A percentile compares a stretch with the other conserved stretches of the same genome.
Evolutionary conservation across 2,113 vertebrate genomes (phyloP).

Genomic region (Sylvicapra grimmia): DNA sequence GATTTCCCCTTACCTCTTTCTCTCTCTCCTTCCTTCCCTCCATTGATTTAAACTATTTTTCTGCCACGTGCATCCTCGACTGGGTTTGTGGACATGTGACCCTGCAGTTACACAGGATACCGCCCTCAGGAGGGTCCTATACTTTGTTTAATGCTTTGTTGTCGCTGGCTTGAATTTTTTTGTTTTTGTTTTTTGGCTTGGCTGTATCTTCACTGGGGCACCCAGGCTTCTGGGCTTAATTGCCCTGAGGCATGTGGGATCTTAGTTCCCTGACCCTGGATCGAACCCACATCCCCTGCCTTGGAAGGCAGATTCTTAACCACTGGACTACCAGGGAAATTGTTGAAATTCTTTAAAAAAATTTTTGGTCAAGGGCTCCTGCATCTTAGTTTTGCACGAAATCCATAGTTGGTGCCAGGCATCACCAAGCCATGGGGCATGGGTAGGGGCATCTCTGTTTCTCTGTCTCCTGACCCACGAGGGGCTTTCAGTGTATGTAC

Average conservation of each 20-base stretch:
- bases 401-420: rapidly evolving
- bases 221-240: not conserved
- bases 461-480: rapidly evolving
- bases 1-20: not conserved
- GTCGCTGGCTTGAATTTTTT: rapidly evolving
- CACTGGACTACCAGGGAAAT: not conserved
- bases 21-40: rapidly evolving
- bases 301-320: not conserved
- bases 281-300: not conserved
- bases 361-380: too few relatives aligned
- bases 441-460: rapidly evolving
- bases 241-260: not conserved
- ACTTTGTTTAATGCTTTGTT: not conserved
- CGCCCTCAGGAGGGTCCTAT: not conserved
- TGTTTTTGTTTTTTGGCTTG: not conserved
- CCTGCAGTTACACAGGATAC: rapidly evolving
- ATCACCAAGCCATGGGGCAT: not conserved
- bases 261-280: not conserved
- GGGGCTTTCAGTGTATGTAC: not conserved
- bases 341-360: not conserved
- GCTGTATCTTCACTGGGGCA: not conserved
- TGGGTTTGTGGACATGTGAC: too few relatives aligned
- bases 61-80: rapidly evolving
- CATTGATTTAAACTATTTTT: not conserved
- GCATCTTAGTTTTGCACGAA: rapidly evolving